Conservation (phyloP, 2,113 vertebrate genomes). For the Hystrix cristata region DNA sequence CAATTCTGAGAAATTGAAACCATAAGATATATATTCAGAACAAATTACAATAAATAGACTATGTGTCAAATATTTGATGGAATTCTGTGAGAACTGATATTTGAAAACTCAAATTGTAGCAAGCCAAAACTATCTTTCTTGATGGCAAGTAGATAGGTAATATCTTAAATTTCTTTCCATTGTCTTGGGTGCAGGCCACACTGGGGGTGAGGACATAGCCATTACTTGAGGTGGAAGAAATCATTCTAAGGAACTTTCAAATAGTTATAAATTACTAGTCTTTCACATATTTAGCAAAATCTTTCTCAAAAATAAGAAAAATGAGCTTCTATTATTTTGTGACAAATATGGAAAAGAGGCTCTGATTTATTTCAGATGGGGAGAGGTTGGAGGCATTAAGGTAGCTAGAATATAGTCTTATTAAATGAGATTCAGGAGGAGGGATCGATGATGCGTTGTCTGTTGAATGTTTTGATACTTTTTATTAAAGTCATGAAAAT, state of each 20-base stretch:
- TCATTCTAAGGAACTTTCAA: neutral
- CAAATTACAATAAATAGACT: neutral
- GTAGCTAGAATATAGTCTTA: neutral
- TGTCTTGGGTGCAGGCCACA: neutral
- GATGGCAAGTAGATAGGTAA: neutral
- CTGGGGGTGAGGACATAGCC: neutral
- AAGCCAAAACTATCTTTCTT: neutral
- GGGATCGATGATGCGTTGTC: conserved; percentile 60
- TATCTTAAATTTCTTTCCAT: neutral
- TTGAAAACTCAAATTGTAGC: neutral
- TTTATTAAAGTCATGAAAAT: conserved; percentile 70
- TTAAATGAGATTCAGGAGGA: conserved; percentile 56
- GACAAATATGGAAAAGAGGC: neutral
- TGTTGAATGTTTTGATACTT: conserved; percentile 67
- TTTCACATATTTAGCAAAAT: neutral
- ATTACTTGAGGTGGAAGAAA: neutral
- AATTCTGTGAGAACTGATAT: neutral
- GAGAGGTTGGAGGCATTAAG: neutral
- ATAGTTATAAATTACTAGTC: neutral
- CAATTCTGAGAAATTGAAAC: neutral
- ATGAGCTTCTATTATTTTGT: neutral
- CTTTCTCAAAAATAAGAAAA: neutral
- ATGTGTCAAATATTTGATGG: neutral
- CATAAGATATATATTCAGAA: neutral
- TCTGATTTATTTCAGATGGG: neutral